These are phyloP conservation scores for Hipparchia sbordonii DNA, from an alignment of 2,888 invertebrate species.

Conservation along the genomic window DNA sequence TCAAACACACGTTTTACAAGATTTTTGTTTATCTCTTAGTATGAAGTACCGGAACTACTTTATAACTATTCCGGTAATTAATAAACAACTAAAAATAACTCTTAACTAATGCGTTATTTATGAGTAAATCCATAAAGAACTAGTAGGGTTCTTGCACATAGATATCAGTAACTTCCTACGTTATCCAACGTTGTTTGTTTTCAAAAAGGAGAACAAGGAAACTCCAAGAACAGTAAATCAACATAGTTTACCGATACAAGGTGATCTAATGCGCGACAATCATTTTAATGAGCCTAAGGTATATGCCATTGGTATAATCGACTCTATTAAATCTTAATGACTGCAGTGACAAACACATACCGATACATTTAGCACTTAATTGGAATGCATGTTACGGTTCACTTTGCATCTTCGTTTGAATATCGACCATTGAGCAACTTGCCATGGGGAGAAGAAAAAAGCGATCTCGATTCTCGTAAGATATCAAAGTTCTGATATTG, in stretches of 20 bases:
- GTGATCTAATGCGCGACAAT: constrained; percentile 38
- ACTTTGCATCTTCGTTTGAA: constrained; percentile 49
- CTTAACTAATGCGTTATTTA: constrained; percentile 3
- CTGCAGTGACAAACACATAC: constrained; percentile 36
- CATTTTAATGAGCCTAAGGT: constrained; percentile 41
- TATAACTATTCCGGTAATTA: constrained; percentile 12
- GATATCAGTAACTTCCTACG: constrained; percentile 24
- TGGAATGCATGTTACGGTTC: constrained; percentile 53
- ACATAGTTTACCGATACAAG: constrained; percentile 35
- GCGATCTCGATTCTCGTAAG: neutral
- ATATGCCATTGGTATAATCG: constrained; percentile 34
- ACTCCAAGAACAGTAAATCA: constrained; percentile 30
- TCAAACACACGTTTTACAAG: no score
- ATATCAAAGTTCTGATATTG: neutral
- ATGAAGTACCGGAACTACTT: constrained; percentile 10
- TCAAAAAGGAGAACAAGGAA: constrained; percentile 40
- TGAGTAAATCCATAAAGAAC: constrained; percentile 5
- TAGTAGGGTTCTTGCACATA: neutral
- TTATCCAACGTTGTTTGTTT: constrained; percentile 14
- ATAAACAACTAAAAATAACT: constrained; percentile 3
- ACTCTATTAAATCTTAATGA: constrained; percentile 32
- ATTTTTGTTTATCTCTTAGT: neutral
- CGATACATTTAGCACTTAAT: constrained; percentile 44
- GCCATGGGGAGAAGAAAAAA: neutral
- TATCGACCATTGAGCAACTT: constrained; percentile 29